Conservation (phyloP, 2,113 vertebrate genomes). For the Hydrolagus affinis region DNA sequence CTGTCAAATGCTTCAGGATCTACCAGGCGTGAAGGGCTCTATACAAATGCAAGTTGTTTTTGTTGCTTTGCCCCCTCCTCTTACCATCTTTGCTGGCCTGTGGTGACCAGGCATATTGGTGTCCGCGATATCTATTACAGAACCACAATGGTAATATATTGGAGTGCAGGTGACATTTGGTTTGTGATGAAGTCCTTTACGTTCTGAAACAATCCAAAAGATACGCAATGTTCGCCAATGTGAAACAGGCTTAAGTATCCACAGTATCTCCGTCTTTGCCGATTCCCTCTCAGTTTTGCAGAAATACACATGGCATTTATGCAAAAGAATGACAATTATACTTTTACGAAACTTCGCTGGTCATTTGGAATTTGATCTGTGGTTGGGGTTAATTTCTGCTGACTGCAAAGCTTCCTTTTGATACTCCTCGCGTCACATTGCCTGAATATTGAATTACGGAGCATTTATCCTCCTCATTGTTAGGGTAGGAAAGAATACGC, state of each 20-base stretch:
- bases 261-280: not conserved
- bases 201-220: not conserved
- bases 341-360: not conserved
- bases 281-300: not conserved
- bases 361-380: constrained; percentile 15
- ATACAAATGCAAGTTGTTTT: too few species aligned
- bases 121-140: not conserved
- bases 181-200: not conserved
- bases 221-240: constrained; percentile 20
- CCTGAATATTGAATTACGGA: not conserved
- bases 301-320: constrained; percentile 7
- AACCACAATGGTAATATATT: not conserved
- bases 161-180: not conserved
- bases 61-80: too few species aligned
- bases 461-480: not conserved
- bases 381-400: constrained; percentile 8
- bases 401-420: constrained; percentile 7
- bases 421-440: not conserved
- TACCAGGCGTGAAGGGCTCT: too few species aligned
- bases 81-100: too few species aligned
- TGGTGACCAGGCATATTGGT: not conserved
- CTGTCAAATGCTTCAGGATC: too few species aligned
- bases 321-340: too few species aligned
- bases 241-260: not conserved
- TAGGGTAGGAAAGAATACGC: not conserved